Evolutionary conservation across 2,797 vertebrate species (phyloP), one percentile per base, ranked within the genome.

Genomic region (Carapus acus): DNA sequence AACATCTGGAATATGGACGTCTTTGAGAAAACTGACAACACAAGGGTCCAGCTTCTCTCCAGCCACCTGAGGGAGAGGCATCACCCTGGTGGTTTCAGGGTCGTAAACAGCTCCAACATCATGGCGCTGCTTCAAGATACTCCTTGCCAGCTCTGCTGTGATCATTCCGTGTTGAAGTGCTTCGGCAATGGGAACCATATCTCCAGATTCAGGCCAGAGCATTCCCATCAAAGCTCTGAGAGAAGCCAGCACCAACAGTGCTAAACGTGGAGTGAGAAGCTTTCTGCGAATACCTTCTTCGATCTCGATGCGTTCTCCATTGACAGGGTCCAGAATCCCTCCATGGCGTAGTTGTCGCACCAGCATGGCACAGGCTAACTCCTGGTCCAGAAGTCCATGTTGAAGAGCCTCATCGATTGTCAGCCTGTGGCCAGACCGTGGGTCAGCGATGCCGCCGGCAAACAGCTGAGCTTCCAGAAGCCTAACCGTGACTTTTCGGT

Each of bases 391-490:
- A 37, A 96, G 81, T 34, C 86, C 79, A 14, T 90, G 86, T 51
- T 80, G 83, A 49, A 93, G 60, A 0, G 94, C 93, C 52, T 94
- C 91, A 0, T 88, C 79, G 38, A 94, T 76, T 0, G 86, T 91
- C 57, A 97, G 80, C 21, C 91, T 86, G 62, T 92, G 93, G 15
- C 93, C 91, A 1, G 93, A 93, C 44, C 91, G 88, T 12, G 93
- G 91, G 72, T 98, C 96, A 18, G 80, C 81, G 23, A 98, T 94
- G 60, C 95, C 96, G 14, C 96, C 94, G 7, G 94, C 93, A 78
- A 94, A 91, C 24, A 99, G 88, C n/a, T 97, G 95, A 48, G 91
- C 88, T 85, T 97, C 96, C 44, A 98, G 83, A 37, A 98, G 67
- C 61, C 91, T 85, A 43, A 90, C 54, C 0, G 85, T 86, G 2